phyloP scores from a whole-genome alignment of 2,888 invertebrate genomes.

The Campaea margaritaria region DNA sequence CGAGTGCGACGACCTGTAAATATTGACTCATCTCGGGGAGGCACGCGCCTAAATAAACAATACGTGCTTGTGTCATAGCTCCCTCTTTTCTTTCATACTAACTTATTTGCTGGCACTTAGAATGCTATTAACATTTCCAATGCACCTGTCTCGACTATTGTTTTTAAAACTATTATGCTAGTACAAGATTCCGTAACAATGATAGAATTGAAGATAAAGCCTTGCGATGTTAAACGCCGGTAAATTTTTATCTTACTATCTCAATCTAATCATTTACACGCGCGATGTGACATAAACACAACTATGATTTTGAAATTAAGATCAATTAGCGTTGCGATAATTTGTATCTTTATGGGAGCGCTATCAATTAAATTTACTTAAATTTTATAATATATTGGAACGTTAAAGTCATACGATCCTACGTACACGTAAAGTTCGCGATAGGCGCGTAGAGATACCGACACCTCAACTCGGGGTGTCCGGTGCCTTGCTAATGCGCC shows the following conservation, averaged over 20 bases:
- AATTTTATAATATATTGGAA: constrained; percentile 19
- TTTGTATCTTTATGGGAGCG: too few relatives aligned
- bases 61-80: constrained; percentile 50
- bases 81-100: constrained; percentile 49
- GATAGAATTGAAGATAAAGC: neutral
- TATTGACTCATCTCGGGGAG: constrained; percentile 74
- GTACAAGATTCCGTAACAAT: neutral
- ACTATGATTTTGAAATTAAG: too few relatives aligned
- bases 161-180: constrained; percentile 8
- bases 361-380: too few relatives aligned
- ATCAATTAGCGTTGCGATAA: neutral
- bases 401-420: constrained; percentile 8
- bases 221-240: neutral
- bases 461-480: constrained; percentile 45
- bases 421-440: constrained; percentile 46
- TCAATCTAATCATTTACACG: too few relatives aligned
- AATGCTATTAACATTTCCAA: constrained; percentile 26
- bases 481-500: constrained; percentile 53
- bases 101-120: constrained; percentile 41
- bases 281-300: too few relatives aligned
- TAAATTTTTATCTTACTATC: too few relatives aligned
- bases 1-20: constrained; percentile 74
- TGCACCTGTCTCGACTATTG: constrained; percentile 20
- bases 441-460: constrained; percentile 49
- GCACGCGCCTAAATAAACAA: constrained; percentile 69